Evolutionary conservation across 2,113 vertebrate species (phyloP), one percentile per base, ranked within the genome.

Genomic region (Nannobrachium achirus): DNA sequence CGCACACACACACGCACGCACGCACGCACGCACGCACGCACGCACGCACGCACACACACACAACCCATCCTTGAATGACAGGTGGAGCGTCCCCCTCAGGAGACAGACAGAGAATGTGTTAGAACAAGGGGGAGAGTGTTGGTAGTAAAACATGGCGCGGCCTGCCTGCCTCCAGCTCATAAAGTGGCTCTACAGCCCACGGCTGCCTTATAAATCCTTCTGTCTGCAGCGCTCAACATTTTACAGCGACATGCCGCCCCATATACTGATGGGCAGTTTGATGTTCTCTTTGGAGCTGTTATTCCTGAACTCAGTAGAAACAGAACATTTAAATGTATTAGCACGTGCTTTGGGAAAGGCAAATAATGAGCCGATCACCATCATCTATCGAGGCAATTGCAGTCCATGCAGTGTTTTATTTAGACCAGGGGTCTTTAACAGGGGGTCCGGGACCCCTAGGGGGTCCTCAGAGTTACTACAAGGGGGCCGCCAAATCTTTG

Each of bases 171-270:
- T 63, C 78, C 55, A 80, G 40, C 69, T 80, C 73, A 70, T 87
- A 86, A 89, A 87, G 59, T 14, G 16, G 50, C 51, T 70, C 71
- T 48, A 74, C 69, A 73, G 80, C 78, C 75, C 50, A 13, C 70
- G 49, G 74, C 80, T 66, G 76, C 60, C 59, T 78, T 59, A 60
- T 89, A 81, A 89, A 87, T 86, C 68, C 59, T 20, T 57, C 45
- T 52, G 66, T 63, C 70, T 73, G 63, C 25, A 33, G 25, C 14
- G 72, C 71, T 66, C 39, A 52, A 19, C 56, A 41, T 20, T 82
- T 78, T 65, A 71, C 58, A 45, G 41, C 8, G 10, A 70, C 67
- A 74, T 1, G 62, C 57, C 61, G 75, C 48, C 10, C 18, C 9
- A 2, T 66, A n/a, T 69, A 60, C 33, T 48, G 45, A 72, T 56